These are phyloP conservation scores for Bryconaethiops microstoma DNA, from an alignment of 2,797 vertebrate species.

Conservation along the genomic window DNA sequence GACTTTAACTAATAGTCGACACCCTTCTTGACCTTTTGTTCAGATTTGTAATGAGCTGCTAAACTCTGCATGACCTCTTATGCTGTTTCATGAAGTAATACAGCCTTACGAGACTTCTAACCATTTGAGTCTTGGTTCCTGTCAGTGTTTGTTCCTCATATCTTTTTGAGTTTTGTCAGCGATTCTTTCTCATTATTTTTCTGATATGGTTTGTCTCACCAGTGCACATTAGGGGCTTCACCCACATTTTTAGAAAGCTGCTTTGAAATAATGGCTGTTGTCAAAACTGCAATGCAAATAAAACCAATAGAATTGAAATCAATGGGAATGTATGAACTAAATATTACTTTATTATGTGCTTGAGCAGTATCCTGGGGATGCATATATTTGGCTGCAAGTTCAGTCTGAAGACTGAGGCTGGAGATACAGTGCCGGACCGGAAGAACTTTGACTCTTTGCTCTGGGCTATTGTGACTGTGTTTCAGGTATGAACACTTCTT, in stretches of 20 bases:
- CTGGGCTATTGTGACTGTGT: conserved; percentile 97
- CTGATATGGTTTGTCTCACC: no score
- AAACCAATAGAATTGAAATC: background rate
- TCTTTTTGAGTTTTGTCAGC: background rate
- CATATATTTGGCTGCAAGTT: conserved; percentile 98
- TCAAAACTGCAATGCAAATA: background rate
- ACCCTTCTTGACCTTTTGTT: no score
- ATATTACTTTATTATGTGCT: background rate
- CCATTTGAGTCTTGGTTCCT: background rate
- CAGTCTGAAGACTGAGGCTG: conserved; percentile 92
- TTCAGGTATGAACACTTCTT: conserved; percentile 81
- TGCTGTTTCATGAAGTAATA: background rate
- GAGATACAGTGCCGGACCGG: conserved; percentile 94
- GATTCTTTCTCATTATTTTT: background rate
- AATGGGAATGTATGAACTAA: background rate
- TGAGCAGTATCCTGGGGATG: conserved; percentile 92
- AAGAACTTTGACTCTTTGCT: conserved; percentile 98
- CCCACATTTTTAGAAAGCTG: background rate
- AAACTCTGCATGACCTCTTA: background rate
- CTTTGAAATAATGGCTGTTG: background rate
- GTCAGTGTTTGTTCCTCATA: background rate
- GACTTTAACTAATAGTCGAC: background rate
- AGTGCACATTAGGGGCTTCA: background rate
- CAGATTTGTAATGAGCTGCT: background rate
- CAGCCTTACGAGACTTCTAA: no score